These are phyloP conservation scores for Drosophila neotestacea DNA, from an alignment of 2,888 invertebrate genomes.

Conservation along the genomic window DNA sequence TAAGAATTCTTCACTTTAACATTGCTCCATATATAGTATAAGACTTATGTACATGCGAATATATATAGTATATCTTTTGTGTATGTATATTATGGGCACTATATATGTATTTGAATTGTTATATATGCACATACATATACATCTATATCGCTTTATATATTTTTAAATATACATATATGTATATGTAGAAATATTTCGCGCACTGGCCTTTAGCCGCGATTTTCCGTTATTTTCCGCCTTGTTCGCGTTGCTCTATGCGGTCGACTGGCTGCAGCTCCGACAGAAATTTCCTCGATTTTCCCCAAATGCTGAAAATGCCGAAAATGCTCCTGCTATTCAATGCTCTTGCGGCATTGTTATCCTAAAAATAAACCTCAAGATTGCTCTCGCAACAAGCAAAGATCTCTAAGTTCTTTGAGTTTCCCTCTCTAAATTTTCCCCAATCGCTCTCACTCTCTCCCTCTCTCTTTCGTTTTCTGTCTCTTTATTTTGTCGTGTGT, in stretches of 20 bases:
- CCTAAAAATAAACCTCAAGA: slow-evolving; percentile 69
- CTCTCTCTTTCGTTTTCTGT: slow-evolving; percentile 12
- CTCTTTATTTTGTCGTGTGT: slow-evolving; percentile 29
- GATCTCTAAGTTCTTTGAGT: slow-evolving; percentile 26
- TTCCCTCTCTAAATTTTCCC: slow-evolving; percentile 9
- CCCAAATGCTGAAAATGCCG: slow-evolving; percentile 57
- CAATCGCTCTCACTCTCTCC: slow-evolving; percentile 6
- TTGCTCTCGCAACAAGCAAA: slow-evolving; percentile 21
- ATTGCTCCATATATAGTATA: slow-evolving; percentile 58
- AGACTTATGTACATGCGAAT: slow-evolving; percentile 27
- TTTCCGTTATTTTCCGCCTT: slow-evolving; percentile 55
- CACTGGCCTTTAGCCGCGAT: slow-evolving; percentile 56
- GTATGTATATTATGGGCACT: slow-evolving; percentile 18
- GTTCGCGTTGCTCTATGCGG: slow-evolving; percentile 74
- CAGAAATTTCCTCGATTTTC: slow-evolving; percentile 61
- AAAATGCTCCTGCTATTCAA: slow-evolving; percentile 48
- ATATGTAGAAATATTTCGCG: slow-evolving; percentile 60
- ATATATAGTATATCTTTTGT: slow-evolving; percentile 26
- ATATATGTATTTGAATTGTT: slow-evolving; percentile 24
- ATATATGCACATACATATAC: slow-evolving; percentile 21
- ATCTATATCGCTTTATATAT: slow-evolving; percentile 32
- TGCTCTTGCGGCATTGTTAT: slow-evolving; percentile 72
- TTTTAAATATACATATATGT: slow-evolving; percentile 22
- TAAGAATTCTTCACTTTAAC: slow-evolving; percentile 51
- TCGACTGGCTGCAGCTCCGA: slow-evolving; percentile 67